Evolutionary conservation across 1,140 invertebrate genomes (phyloP), one percentile per base, ranked within the genome.

Genomic region (Drosophila burlai): DNA sequence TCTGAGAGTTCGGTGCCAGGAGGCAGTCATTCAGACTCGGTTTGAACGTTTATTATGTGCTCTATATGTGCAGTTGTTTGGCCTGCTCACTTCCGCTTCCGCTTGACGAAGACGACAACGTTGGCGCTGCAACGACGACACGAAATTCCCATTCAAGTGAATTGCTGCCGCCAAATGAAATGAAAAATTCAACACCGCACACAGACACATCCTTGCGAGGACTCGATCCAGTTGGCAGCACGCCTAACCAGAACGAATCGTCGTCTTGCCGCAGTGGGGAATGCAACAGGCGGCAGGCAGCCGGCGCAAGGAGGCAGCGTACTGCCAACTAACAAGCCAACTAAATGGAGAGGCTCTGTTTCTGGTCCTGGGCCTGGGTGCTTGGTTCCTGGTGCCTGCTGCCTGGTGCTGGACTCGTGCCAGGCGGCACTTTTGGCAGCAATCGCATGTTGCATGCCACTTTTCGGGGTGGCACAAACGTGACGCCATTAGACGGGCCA

Each of bases 401-500:
- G 65, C 57, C 73, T 58, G 65, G 54, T 72, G 34, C 76, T 89
- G 84, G 85, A 84, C 77, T 84, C 57, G 85, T 90, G 85, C 85
- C 85, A 90, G 85, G 81, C 85, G 75, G 85, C 85, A 89, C 85
- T 90, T 89, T 91, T 91, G 89, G 89, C 89, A 91, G 89, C 89
- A 91, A 91, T 91, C 89, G 89, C 89, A 91, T 91, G 89, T 91
- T 91, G 89, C 89, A 91, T 91, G 89, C 89, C 89, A 91, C 86
- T 91, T 85, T 83, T 80, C 65, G 61, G 67, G 68, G 72, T 80
- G 85, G 85, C 79, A 83, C 81, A 90, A 90, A 89, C 84, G 84
- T 89, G 84, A 89, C 81, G 85, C 84, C 81, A 89, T 89, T 89
- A 89, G 84, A 80, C 59, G 83, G 58, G 81, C 78, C 75, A 74